Percentiles rank a stretch among this genome's conserved stretches.
phyloP scores from a whole-genome alignment of 2,113 vertebrate species.

The Phaethornis superciliosus region DNA sequence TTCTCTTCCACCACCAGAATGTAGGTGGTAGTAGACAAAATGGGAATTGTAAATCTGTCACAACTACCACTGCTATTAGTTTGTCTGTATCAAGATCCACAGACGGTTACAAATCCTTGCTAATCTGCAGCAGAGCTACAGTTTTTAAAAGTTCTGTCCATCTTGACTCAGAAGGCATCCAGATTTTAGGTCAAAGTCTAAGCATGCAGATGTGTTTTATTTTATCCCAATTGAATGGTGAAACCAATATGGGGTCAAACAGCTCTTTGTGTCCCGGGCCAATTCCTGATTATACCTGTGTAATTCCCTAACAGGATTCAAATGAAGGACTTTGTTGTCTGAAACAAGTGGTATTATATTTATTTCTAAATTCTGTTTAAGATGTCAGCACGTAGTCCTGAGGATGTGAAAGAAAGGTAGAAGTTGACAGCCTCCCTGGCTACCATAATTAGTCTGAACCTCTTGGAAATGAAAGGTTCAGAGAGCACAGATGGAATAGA shows the following conservation, averaged over 20 bases:
- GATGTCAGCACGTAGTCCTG: conserved; percentile 26
- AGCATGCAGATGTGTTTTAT: neutral
- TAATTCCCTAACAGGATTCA: conserved; percentile 59
- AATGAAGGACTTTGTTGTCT: conserved; percentile 28
- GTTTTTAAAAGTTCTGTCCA: neutral
- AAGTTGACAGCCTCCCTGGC: neutral
- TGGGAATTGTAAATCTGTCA: neutral
- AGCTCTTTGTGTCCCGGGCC: conserved; percentile 23
- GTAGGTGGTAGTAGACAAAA: neutral
- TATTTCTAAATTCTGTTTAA: conserved; percentile 55
- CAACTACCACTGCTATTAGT: neutral
- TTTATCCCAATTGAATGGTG: neutral
- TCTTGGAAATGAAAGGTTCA: conserved; percentile 68
- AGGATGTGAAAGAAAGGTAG: conserved; percentile 5
- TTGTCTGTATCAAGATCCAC: neutral
- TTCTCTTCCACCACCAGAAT: neutral
- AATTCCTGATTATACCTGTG: conserved; percentile 26
- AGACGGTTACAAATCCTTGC: neutral
- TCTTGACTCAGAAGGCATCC: neutral
- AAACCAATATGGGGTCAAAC: neutral
- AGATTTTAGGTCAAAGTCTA: neutral
- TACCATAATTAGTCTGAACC: conserved; percentile 41
- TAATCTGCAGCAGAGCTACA: neutral
- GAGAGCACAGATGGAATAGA: conserved; percentile 60
- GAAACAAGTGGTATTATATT: conserved; percentile 45